phyloP scores from a whole-genome alignment of 1,140 invertebrate species.

The Drosophila burlai region DNA sequence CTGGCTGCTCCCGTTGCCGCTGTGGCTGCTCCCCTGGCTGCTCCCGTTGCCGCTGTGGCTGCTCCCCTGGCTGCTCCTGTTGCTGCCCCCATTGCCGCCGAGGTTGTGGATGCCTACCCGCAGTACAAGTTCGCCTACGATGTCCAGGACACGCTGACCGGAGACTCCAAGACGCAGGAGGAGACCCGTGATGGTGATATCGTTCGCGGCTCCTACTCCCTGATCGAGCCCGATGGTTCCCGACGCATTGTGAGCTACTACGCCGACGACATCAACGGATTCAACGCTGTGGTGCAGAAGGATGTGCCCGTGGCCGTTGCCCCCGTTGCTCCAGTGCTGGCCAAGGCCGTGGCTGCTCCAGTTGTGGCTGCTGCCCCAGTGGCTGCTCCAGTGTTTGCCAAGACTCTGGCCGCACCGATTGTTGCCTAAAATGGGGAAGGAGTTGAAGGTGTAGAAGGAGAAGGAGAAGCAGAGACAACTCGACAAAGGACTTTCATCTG shows the following conservation, averaged over 20 bases:
- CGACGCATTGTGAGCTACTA: conserved; percentile 87
- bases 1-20: conserved; percentile 42
- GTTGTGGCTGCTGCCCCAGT: conserved; percentile 46
- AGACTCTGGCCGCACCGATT: conserved; percentile 69
- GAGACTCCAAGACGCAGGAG: conserved; percentile 87
- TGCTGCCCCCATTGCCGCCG: conserved; percentile 61
- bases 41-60: conserved; percentile 20
- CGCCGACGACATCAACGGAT: conserved; percentile 86
- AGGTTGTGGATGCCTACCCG: conserved; percentile 86
- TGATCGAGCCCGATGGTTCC: conserved; percentile 87
- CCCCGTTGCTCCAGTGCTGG: conserved; percentile 70
- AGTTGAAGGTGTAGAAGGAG: neutral
- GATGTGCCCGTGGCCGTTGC: conserved; percentile 85
- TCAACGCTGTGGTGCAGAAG: conserved; percentile 87
- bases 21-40: conserved; percentile 35
- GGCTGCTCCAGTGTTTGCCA: conserved; percentile 67
- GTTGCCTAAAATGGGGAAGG: conserved; percentile 56
- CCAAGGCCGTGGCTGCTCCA: conserved; percentile 61
- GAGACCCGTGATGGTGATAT: conserved; percentile 87
- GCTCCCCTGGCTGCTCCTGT: conserved; percentile 56
- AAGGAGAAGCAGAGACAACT: conserved; percentile 34
- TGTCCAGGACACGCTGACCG: conserved; percentile 86
- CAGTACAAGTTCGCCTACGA: conserved; percentile 87
- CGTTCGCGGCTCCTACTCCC: conserved; percentile 87
- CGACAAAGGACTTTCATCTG: conserved; percentile 81